phyloP scores from a whole-genome alignment of 2,888 invertebrate genomes.

The Labia minor region DNA sequence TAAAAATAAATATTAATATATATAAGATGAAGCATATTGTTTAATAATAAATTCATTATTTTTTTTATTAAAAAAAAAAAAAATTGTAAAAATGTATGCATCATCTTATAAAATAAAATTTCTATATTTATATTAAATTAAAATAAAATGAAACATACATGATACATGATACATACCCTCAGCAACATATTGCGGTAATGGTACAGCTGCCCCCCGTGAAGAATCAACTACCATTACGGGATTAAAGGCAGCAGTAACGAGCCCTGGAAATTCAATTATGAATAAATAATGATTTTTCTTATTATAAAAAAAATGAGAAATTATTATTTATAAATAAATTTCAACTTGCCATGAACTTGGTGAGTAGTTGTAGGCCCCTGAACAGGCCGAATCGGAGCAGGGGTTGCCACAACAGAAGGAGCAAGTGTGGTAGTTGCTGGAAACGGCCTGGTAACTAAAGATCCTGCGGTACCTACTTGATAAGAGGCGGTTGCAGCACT shows the following conservation, averaged over 20 bases:
- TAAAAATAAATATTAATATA: too few relatives aligned
- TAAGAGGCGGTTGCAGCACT: slow-evolving; percentile 23
- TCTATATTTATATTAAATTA: too few relatives aligned
- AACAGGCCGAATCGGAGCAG: slow-evolving; percentile 19
- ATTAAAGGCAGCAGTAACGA: slow-evolving; percentile 26
- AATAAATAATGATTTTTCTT: neutral
- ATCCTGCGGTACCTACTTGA: slow-evolving; percentile 23
- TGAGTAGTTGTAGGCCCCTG: slow-evolving; percentile 22
- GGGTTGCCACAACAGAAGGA: slow-evolving; percentile 22
- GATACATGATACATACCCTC: slow-evolving; percentile 25
- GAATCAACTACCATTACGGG: slow-evolving; percentile 28
- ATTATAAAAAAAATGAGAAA: neutral
- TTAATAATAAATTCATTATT: too few relatives aligned
- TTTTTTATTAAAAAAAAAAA: too few relatives aligned
- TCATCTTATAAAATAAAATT: neutral
- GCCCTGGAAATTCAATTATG: neutral
- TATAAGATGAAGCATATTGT: too few relatives aligned
- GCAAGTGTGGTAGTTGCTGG: slow-evolving; percentile 19
- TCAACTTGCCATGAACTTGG: slow-evolving; percentile 25
- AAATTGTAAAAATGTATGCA: too few relatives aligned
- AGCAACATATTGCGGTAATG: slow-evolving; percentile 24
- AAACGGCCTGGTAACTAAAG: slow-evolving; percentile 23
- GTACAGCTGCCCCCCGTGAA: slow-evolving; percentile 22
- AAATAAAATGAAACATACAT: neutral
- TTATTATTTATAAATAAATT: neutral